A percentile compares a stretch with the other conserved stretches of the same genome.
These are phyloP conservation scores for Drosophila leonis DNA, from an alignment of 2,888 invertebrate genomes.

Conservation along the genomic window DNA sequence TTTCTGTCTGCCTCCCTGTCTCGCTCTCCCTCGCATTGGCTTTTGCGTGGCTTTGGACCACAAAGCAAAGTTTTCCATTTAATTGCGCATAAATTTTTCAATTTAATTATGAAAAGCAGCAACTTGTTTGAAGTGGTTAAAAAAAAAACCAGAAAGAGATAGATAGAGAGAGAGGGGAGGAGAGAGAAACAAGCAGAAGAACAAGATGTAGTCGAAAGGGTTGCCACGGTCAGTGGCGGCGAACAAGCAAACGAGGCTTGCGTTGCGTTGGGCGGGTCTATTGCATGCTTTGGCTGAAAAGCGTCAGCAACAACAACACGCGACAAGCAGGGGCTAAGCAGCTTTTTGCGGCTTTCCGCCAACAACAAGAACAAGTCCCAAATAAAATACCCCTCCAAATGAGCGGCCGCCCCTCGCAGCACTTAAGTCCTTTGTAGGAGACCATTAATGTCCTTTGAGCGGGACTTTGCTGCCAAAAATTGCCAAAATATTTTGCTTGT, in stretches of 20 bases:
- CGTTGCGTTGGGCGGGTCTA: background rate
- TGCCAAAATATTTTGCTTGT: conserved; percentile 18
- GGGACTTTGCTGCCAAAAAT: conserved; percentile 37
- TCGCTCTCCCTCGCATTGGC: conserved; percentile 24
- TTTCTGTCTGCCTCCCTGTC: background rate
- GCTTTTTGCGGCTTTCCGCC: conserved; percentile 52
- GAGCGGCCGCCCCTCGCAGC: background rate
- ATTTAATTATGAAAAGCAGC: conserved; percentile 78
- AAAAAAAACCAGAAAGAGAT: conserved; percentile 10
- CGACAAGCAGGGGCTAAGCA: conserved; percentile 50
- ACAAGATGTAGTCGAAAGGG: background rate
- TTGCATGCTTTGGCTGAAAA: conserved; percentile 54
- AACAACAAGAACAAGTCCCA: background rate
- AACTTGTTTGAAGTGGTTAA: conserved; percentile 76
- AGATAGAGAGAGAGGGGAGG: background rate
- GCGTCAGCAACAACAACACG: conserved; percentile 40
- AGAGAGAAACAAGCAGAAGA: background rate
- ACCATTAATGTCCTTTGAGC: conserved; percentile 45
- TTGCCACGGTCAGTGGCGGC: conserved; percentile 4
- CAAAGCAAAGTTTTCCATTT: conserved; percentile 79
- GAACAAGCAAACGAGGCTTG: conserved; percentile 1
- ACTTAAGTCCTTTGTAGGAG: conserved; percentile 39
- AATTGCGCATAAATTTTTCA: conserved; percentile 80
- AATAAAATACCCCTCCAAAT: background rate
- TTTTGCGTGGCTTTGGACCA: conserved; percentile 48